Base-by-base conservation (phyloP, 1,140 invertebrate species). In the Cotesia typhae region DNA sequence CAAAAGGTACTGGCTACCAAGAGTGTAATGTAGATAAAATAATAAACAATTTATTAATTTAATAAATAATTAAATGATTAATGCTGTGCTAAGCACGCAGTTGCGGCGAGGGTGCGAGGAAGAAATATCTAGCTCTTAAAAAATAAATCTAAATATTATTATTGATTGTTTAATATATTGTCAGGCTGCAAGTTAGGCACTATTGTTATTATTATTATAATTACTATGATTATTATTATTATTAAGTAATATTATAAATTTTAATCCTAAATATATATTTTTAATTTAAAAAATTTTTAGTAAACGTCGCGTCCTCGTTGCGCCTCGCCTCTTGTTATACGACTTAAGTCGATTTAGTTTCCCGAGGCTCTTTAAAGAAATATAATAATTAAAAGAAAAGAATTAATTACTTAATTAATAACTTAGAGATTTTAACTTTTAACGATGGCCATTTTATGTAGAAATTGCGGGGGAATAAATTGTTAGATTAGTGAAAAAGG, bases 321-420 rank as follows among this genome's bases (percentile, higher is more conserved):
- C 71, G 71, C 71, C 71, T 72, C 71, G 71, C 71, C 67, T 71
- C 71, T 72, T 72, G 71, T 72, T 72, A 72, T 66, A 35, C 64
- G 65, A 67, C 55, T 52, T 67, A 61, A 55, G 55, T 67, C 65
- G 65, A 72, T 10, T 67, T 72, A 72, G 71, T 72, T 72, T 72
- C 64, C 66, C 71, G 71, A 72, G 65, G 65, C 65, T 68, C 53
- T 67, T 67, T 37, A 63, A 67, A 72, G 55, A 20, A 66, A 60
- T 66, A 63, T 52, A 53, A 37, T 10, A n/a, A 51, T 64, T 9
- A 7, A 6, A 47, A 47, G 10, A 47, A 47, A 47, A 47, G 10
- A 69, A 69, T 59, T 66, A 66, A 71, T 53, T 47, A 47, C 6
- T 47, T 63, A 63, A 72, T 65, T 71, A 66, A 35, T 67, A 38